Base-by-base conservation (phyloP, 2,888 invertebrate genomes). In the Schrankia costaestrigalis region DNA sequence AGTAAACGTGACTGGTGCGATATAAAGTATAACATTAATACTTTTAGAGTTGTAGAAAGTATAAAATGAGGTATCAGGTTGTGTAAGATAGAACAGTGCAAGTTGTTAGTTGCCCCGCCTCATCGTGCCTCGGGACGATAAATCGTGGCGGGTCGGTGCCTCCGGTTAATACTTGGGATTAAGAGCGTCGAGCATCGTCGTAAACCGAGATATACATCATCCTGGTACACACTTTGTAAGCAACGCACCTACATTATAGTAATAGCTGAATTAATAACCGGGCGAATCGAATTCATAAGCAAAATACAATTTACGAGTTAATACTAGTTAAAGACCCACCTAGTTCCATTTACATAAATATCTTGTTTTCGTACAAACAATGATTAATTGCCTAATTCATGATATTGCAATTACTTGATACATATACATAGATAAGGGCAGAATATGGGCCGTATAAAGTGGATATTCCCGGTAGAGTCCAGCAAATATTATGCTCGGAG, bases 101-200 rank as follows among this genome's bases (percentile, higher is more conserved):
- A 65, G 58, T 64, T 70, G 74, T 66, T 64, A 55, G 55, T 50
- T 21, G 63, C 63, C 58, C 62, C 62, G 67, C 66, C 71, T 64
- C 60, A 65, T 52, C 61, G 64, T 60, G 67, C 57, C 60, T 46
- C 30, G 50, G 45, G 57, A 65, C 71, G 61, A 78, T 80, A 79
- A 79, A 81, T 79, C 72, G 59, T 64, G 47, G 46, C 46, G 54
- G 71, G 66, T 68, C 64, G 67, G 51, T 64, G 70, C 70, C 71
- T 63, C 68, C 63, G 64, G 69, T 67, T 76, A 76, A 79, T 75
- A 65, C 76, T 57, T 32, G 29, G 71, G 74, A 78, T 81, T 80
- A 80, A 66, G 61, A 73, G 63, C 68, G 66, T 62, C 66, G 69
- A 71, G 70, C 64, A 66, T 63, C 61, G 63, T 50, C 44, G 64